Percentiles rank a stretch among this genome's conserved stretches.
phyloP scores from a whole-genome alignment of 1,140 invertebrate species.

The Pristionchus pacificus region DNA sequence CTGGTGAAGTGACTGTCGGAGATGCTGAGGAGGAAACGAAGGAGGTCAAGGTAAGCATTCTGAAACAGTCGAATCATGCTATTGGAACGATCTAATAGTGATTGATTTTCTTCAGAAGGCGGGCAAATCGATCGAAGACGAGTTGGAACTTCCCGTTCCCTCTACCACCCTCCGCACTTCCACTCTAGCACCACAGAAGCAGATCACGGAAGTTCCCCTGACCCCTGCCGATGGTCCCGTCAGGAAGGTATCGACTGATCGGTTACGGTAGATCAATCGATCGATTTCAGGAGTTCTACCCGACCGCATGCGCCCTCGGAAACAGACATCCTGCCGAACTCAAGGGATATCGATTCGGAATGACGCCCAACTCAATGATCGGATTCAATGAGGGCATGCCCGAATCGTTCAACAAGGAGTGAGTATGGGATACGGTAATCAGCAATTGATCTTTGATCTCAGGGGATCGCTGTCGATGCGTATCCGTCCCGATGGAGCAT shows the following conservation, averaged over 20 bases:
- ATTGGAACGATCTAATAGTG: neutral
- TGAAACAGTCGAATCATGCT: constrained; percentile 1
- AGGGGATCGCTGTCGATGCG: constrained; percentile 30
- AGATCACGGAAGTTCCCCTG: constrained; percentile 52
- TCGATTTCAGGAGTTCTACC: too few species aligned
- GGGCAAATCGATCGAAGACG: constrained; percentile 22
- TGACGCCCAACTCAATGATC: constrained; percentile 60
- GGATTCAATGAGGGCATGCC: constrained; percentile 69
- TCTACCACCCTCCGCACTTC: constrained; percentile 10
- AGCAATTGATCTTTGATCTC: constrained; percentile 30
- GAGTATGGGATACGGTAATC: constrained; percentile 20
- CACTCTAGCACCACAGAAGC: constrained; percentile 9
- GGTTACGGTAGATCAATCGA: too few species aligned
- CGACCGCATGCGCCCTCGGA: too few species aligned
- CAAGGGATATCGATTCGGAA: constrained; percentile 61
- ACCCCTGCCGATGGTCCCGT: constrained; percentile 59
- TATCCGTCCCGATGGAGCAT: neutral
- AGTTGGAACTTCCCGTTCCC: neutral
- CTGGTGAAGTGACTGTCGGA: constrained; percentile 3
- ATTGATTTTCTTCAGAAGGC: neutral
- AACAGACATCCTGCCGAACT: constrained; percentile 44
- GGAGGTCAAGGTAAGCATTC: constrained; percentile 12
- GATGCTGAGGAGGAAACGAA: too few species aligned
- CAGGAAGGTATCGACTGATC: too few species aligned
- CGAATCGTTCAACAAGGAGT: constrained; percentile 43